Conservation (phyloP, 2,113 vertebrate species). For the Lagopus muta region DNA sequence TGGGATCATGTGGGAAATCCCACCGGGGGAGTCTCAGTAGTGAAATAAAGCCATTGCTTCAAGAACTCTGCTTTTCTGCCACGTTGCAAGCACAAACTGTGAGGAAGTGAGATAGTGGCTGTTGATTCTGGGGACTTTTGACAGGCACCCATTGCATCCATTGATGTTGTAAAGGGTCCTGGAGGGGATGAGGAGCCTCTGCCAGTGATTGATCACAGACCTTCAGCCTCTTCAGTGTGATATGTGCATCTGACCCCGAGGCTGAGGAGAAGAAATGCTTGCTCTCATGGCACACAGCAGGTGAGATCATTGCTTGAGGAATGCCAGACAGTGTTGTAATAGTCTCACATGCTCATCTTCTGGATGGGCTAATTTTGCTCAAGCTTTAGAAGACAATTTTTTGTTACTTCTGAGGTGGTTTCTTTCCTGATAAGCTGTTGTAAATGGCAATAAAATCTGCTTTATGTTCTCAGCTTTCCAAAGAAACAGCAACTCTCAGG, state of each 20-base stretch:
- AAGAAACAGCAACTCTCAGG: neutral
- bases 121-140: neutral
- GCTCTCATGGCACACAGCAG: accelerated
- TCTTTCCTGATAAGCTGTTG: neutral
- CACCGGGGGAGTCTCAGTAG: accelerated
- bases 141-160: neutral
- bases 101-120: neutral
- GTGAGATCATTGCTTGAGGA: neutral
- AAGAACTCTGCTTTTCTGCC: neutral
- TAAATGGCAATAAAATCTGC: neutral
- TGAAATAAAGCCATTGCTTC: neutral
- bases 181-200: neutral
- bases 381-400: neutral
- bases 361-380: neutral
- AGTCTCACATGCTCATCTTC: neutral
- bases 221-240: neutral
- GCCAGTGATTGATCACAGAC: neutral
- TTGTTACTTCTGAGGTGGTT: neutral
- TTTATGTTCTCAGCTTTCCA: neutral
- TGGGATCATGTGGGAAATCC: accelerated
- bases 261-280: neutral
- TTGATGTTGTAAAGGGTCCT: neutral
- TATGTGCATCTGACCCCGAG: accelerated
- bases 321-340: neutral
- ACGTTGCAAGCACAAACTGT: neutral